A percentile compares a stretch with the other conserved stretches of the same genome.
Conservation (phyloP, 2,888 invertebrate species). For the Ischnura elegans region DNA sequence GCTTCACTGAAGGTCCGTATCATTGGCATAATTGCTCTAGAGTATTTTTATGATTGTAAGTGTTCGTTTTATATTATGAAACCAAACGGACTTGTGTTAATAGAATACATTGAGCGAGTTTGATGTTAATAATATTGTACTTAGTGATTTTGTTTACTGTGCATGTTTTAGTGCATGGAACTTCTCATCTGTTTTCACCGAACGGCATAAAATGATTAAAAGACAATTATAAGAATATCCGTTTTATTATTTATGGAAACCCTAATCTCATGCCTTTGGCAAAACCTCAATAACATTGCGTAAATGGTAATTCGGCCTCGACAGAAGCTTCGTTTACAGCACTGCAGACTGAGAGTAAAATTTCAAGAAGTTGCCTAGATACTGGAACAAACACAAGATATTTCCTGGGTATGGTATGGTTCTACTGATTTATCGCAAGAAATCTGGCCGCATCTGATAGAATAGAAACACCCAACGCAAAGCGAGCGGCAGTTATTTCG, state of each 20-base stretch:
- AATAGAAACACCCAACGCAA: not conserved
- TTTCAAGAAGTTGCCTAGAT: not conserved
- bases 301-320: not conserved
- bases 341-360: not conserved
- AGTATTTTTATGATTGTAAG: conserved; percentile 59
- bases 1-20: conserved; percentile 63
- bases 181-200: conserved; percentile 59
- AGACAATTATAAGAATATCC: conserved; percentile 21
- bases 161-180: conserved; percentile 78
- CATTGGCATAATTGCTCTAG: conserved; percentile 65
- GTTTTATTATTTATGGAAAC: conserved; percentile 43
- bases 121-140: conserved; percentile 69
- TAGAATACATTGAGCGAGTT: conserved; percentile 68
- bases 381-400: not conserved
- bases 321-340: not conserved
- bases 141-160: conserved; percentile 74
- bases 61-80: conserved; percentile 61
- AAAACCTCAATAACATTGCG: not conserved
- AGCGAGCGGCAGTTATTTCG: conserved; percentile 65
- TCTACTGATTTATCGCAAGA: not conserved
- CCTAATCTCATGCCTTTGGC: not conserved
- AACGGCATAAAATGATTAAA: conserved; percentile 54
- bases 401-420: not conserved
- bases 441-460: not conserved
- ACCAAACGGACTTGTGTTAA: conserved; percentile 64